Percentiles rank a stretch among this genome's conserved stretches.
phyloP scores from a whole-genome alignment of 1,140 invertebrate species.

The Fopius arisanus region DNA sequence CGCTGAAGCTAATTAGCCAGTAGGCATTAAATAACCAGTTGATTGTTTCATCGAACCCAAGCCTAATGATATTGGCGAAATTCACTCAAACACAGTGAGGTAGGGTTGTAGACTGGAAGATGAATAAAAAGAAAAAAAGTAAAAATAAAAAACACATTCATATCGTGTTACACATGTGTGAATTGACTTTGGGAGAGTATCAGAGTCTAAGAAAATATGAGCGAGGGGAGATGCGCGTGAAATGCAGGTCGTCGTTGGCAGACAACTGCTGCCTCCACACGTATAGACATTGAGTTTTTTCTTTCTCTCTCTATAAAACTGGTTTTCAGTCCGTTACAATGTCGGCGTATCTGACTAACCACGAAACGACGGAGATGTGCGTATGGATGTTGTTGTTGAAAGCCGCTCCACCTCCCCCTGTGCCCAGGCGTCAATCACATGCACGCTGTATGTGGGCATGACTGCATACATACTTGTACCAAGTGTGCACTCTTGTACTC shows the following conservation, averaged over 20 bases:
- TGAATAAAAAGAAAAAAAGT: no score
- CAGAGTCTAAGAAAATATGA: background rate
- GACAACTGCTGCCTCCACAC: background rate
- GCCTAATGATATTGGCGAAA: no score
- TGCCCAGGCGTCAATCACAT: slow-evolving; percentile 15
- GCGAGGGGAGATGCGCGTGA: slow-evolving; percentile 27
- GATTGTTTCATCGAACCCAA: background rate
- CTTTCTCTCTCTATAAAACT: slow-evolving; percentile 28
- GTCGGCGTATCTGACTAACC: background rate
- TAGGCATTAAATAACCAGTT: background rate
- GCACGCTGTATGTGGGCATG: background rate
- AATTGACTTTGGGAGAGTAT: background rate
- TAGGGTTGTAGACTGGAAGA: background rate
- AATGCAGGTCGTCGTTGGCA: slow-evolving; percentile 34
- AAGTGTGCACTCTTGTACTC: background rate
- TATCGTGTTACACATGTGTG: background rate
- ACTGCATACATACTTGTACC: background rate
- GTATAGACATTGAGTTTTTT: background rate
- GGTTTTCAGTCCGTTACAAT: background rate
- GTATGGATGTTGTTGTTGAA: background rate
- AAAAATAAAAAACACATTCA: background rate
- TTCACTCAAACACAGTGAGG: background rate
- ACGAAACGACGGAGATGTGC: background rate
- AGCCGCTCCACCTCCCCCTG: no score
- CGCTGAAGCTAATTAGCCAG: background rate